These are phyloP conservation scores for human DNA, from an alignment of 2,113 vertebrate species.

Conservation along the genomic window DNA sequence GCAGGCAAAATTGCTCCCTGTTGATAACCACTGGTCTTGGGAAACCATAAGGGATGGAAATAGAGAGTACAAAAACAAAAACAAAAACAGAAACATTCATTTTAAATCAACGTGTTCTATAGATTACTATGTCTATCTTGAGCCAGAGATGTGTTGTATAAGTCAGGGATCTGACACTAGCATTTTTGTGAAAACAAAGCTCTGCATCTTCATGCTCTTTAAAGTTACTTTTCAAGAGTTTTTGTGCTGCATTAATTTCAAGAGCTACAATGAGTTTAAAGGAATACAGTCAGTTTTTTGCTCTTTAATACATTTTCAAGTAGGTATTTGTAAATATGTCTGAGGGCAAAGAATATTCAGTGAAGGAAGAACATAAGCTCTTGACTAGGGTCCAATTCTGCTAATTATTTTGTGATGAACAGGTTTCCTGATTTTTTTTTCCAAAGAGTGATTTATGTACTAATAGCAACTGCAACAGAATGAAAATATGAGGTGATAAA, in stretches of 20 bases:
- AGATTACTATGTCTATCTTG: background rate
- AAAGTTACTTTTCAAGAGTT: conserved; percentile 41
- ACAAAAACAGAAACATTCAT: background rate
- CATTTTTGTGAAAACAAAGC: conserved; percentile 26
- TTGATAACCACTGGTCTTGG: background rate
- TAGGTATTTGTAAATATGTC: conserved; percentile 48
- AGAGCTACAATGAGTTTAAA: conserved; percentile 31
- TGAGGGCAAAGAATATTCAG: conserved; percentile 22
- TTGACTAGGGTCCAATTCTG: conserved; percentile 58
- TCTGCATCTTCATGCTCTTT: conserved; percentile 13
- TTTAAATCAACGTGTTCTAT: conserved; percentile 7
- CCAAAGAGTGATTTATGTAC: conserved; percentile 39
- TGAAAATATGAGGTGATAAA: background rate
- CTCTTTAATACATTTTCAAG: conserved; percentile 46
- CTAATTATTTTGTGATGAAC: conserved; percentile 74
- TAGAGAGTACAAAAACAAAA: background rate
- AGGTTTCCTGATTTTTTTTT: conserved; percentile 74
- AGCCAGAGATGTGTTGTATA: background rate
- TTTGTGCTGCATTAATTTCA: conserved; percentile 39
- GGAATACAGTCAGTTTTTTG: conserved; percentile 33
- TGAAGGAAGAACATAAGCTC: conserved; percentile 42
- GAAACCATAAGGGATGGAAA: background rate
- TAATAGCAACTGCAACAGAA: conserved; percentile 33
- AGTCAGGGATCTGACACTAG: conserved; percentile 7
- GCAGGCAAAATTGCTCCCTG: background rate